Conservation (phyloP, 2,797 vertebrate genomes). For the Siniperca undulata region DNA sequence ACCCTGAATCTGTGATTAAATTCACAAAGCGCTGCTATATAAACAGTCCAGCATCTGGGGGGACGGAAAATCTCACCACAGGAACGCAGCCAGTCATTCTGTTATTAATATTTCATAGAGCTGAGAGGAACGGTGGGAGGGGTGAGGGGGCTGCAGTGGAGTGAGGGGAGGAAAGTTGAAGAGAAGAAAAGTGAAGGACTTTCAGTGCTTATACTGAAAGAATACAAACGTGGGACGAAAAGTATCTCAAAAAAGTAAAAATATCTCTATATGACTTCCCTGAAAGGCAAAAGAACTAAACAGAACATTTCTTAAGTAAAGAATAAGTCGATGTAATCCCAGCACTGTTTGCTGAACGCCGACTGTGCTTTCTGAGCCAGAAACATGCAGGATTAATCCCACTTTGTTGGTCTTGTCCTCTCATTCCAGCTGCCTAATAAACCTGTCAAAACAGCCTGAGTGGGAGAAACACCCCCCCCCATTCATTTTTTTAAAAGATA, state of each 20-base stretch:
- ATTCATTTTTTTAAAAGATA: slow-evolving; percentile 37
- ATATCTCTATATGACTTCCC: background rate
- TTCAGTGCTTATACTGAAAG: slow-evolving; percentile 28
- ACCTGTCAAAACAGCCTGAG: slow-evolving; percentile 76
- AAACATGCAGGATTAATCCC: slow-evolving; percentile 74
- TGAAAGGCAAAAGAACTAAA: background rate
- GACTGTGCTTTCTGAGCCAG: slow-evolving; percentile 55
- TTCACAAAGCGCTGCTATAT: slow-evolving; percentile 83
- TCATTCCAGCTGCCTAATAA: slow-evolving; percentile 82
- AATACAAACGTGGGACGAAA: background rate
- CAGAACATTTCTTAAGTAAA: background rate
- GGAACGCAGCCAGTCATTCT: slow-evolving; percentile 80
- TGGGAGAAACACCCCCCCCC: slow-evolving; percentile 18
- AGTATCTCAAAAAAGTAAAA: background rate
- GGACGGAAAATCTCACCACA: slow-evolving; percentile 78
- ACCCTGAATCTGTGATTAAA: slow-evolving; percentile 79
- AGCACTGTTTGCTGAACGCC: slow-evolving; percentile 36
- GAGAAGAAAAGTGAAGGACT: slow-evolving; percentile 49
- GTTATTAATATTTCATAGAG: slow-evolving; percentile 83
- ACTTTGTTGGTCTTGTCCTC: slow-evolving; percentile 72
- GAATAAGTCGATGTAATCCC: background rate
- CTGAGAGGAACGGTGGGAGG: slow-evolving; percentile 49
- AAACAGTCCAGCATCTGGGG: slow-evolving; percentile 84
- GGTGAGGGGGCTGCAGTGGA: slow-evolving; percentile 10
- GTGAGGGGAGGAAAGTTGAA: slow-evolving; percentile 24